A percentile compares a stretch with the other conserved stretches of the same genome.
phyloP scores from a whole-genome alignment of 2,113 vertebrate genomes.

The Naja naja region DNA sequence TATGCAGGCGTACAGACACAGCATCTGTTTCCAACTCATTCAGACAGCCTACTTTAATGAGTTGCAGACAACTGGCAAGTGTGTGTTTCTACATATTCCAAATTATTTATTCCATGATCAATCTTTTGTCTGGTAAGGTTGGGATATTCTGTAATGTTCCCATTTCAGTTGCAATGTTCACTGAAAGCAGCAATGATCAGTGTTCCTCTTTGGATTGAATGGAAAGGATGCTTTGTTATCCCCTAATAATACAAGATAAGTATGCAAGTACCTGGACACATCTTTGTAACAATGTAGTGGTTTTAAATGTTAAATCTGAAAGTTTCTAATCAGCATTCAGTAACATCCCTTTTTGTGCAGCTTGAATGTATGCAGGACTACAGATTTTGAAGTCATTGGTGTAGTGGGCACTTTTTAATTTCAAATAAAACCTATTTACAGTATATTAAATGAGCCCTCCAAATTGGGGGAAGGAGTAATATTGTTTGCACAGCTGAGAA shows the following conservation, averaged over 20 bases:
- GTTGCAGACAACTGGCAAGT: background rate
- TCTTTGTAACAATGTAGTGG: background rate
- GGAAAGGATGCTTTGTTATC: conserved; percentile 28
- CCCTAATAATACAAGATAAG: conserved; percentile 36
- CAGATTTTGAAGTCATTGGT: conserved; percentile 34
- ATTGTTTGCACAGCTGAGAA: background rate
- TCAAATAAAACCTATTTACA: conserved; percentile 6
- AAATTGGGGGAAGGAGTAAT: background rate
- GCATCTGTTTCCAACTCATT: background rate
- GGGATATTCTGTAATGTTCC: background rate
- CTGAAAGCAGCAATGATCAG: rapidly evolving
- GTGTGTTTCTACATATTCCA: background rate
- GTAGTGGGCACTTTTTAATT: conserved; percentile 27
- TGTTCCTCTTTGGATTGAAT: background rate
- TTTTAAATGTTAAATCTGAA: conserved; percentile 17
- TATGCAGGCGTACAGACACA: background rate
- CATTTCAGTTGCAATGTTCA: rapidly evolving
- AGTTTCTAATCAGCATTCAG: conserved; percentile 43
- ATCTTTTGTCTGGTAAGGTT: background rate
- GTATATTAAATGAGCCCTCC: background rate
- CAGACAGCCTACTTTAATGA: background rate
- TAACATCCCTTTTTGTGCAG: background rate
- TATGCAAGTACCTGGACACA: background rate
- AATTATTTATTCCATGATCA: background rate
- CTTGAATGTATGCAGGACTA: conserved; percentile 25